A percentile compares a stretch with the other conserved stretches of the same genome.
phyloP scores from a whole-genome alignment of 2,113 vertebrate species.

The Rhinichthys klamathensis region DNA sequence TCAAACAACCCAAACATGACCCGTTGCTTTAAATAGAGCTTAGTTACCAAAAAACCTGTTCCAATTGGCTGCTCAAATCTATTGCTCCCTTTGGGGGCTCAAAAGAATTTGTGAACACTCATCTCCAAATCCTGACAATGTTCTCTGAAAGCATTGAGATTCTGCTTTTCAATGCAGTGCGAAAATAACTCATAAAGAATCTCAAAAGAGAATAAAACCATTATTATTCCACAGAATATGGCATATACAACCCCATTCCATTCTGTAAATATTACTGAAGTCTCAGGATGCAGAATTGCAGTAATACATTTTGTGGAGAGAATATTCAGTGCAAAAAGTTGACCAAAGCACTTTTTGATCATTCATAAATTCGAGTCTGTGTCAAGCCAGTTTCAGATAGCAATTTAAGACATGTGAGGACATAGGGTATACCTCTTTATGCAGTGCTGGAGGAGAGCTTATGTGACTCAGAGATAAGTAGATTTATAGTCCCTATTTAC shows the following conservation, averaged over 20 bases:
- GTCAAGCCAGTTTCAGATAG: conserved; percentile 28
- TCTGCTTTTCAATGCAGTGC: not conserved
- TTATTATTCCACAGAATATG: not conserved
- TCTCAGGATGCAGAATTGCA: not conserved
- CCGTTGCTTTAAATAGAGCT: conserved; percentile 18
- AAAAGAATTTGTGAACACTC: not conserved
- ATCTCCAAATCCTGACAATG: conserved; percentile 1
- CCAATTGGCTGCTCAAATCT: conserved; percentile 23
- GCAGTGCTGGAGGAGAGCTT: conserved; percentile 24
- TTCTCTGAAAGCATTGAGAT: not conserved
- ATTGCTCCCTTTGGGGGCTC: not conserved
- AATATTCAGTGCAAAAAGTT: conserved; percentile 1
- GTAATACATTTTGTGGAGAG: not conserved
- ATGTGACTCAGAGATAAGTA: conserved; percentile 58
- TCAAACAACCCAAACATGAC: conserved; percentile 26
- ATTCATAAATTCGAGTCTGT: conserved; percentile 41
- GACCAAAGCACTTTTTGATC: conserved; percentile 32
- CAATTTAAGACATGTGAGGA: conserved; percentile 26
- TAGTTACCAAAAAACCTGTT: not conserved
- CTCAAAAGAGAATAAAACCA: not conserved
- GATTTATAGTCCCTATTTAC: conserved; percentile 54
- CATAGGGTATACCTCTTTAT: conserved; percentile 40
- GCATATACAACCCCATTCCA: not conserved
- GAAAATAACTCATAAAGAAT: not conserved
- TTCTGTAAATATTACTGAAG: not conserved